phyloP scores from a whole-genome alignment of 2,113 vertebrate genomes.

The Thryonomys swinderianus region DNA sequence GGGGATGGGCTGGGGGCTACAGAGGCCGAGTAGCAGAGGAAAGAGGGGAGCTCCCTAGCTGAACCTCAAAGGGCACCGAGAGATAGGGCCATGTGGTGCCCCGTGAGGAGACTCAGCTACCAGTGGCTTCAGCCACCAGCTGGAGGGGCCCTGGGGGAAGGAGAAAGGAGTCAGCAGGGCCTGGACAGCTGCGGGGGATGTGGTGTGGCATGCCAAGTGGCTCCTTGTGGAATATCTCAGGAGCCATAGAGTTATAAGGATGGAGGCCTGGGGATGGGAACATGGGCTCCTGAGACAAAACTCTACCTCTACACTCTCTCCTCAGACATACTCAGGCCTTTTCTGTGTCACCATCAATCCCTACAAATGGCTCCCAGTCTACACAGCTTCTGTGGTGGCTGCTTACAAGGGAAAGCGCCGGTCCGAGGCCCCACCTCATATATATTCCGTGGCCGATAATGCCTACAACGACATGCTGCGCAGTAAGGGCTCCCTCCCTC shows the following conservation, averaged over 20 bases:
- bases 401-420: constrained; percentile 96
- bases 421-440: constrained; percentile 92
- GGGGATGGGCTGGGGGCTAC: neutral
- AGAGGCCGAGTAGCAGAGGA: neutral
- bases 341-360: constrained; percentile 98
- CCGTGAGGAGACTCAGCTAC: fast-evolving
- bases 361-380: constrained; percentile 97
- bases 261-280: neutral
- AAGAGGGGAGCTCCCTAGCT: neutral
- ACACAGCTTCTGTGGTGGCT: constrained; percentile 91
- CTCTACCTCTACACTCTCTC: neutral
- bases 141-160: neutral
- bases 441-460: constrained; percentile 94
- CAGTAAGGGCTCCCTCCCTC: constrained; percentile 87
- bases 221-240: neutral
- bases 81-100: neutral
- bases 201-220: neutral
- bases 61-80: fast-evolving
- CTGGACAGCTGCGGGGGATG: neutral
- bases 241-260: neutral
- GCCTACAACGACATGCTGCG: constrained; percentile 97
- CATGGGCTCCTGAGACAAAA: neutral
- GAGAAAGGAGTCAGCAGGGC: neutral
- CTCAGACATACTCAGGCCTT: constrained; percentile 95
- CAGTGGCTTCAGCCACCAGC: no score